Evolutionary conservation across 2,888 invertebrate species (phyloP).

Genomic region (Incurvaria masculella): DNA sequence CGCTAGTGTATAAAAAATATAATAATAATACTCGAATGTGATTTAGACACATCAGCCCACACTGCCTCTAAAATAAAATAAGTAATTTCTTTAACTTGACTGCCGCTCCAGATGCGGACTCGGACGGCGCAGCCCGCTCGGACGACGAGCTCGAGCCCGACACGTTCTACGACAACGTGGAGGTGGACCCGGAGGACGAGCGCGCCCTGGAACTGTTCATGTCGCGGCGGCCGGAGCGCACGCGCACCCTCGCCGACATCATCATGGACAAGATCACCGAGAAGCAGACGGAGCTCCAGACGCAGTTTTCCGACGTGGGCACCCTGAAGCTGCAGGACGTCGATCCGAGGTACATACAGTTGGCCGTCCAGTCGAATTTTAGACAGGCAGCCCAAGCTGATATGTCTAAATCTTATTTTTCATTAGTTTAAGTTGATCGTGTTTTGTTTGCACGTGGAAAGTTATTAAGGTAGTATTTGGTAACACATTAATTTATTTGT

Average conservation of each 20-base stretch:
- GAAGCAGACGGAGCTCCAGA: conserved; percentile 85
- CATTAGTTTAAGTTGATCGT: no score
- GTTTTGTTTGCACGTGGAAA: no score
- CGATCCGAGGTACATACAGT: conserved; percentile 61
- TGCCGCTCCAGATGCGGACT: conserved; percentile 29
- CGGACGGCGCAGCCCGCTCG: conserved; percentile 45
- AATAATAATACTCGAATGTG: no score
- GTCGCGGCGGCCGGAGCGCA: conserved; percentile 46
- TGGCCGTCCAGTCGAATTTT: no score
- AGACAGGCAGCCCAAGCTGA: no score
- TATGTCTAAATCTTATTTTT: no score
- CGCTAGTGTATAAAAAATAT: no score
- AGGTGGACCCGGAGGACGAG: conserved; percentile 87
- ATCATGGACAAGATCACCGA: conserved; percentile 92
- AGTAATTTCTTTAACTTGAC: neutral
- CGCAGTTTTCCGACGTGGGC: conserved; percentile 78
- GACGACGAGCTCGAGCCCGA: conserved; percentile 57
- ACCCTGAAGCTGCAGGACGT: conserved; percentile 76
- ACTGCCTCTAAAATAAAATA: neutral
- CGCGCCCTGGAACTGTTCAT: conserved; percentile 79
- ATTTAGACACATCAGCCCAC: no score
- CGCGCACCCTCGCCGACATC: conserved; percentile 81
- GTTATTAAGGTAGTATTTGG: no score
- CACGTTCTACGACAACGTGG: conserved; percentile 66
- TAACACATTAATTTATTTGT: no score